A percentile compares a stretch with the other conserved stretches of the same genome.
Evolutionary conservation across 2,888 invertebrate species (phyloP).

Genomic region (Drosophila melanosoma): DNA sequence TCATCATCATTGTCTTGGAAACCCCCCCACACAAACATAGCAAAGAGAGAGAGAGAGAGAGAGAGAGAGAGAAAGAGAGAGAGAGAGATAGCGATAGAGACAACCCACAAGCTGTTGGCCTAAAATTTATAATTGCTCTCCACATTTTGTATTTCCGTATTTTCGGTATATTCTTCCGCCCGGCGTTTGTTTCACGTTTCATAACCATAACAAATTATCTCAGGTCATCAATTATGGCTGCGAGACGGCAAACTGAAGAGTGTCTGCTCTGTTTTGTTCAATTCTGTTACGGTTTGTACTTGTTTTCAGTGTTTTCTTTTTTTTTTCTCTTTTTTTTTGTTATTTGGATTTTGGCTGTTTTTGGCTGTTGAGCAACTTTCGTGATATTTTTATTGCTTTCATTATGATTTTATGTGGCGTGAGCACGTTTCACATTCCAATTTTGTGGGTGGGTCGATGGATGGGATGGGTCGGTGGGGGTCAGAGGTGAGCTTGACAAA

Average conservation of each 20-base stretch:
- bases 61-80: not conserved
- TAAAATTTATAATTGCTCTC: constrained; percentile 56
- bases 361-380: constrained; percentile 44
- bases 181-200: constrained; percentile 67
- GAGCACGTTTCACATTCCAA: constrained; percentile 63
- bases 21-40: not conserved
- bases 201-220: constrained; percentile 79
- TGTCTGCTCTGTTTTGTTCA: constrained; percentile 31
- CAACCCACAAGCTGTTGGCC: constrained; percentile 26
- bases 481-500: not conserved
- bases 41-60: not conserved
- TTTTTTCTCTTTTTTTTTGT: constrained; percentile 2
- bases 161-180: constrained; percentile 38
- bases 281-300: constrained; percentile 19
- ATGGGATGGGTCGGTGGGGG: not conserved
- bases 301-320: constrained; percentile 26
- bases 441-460: not conserved
- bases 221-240: constrained; percentile 77
- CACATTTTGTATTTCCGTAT: constrained; percentile 53
- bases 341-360: constrained; percentile 19
- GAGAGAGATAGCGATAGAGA: not conserved
- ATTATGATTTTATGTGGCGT: constrained; percentile 76
- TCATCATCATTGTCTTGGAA: constrained; percentile 1
- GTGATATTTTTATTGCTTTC: constrained; percentile 77
- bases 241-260: constrained; percentile 51